Base-by-base conservation (phyloP, 2,113 vertebrate species). In the Machaerirhynchus nigripectus region DNA sequence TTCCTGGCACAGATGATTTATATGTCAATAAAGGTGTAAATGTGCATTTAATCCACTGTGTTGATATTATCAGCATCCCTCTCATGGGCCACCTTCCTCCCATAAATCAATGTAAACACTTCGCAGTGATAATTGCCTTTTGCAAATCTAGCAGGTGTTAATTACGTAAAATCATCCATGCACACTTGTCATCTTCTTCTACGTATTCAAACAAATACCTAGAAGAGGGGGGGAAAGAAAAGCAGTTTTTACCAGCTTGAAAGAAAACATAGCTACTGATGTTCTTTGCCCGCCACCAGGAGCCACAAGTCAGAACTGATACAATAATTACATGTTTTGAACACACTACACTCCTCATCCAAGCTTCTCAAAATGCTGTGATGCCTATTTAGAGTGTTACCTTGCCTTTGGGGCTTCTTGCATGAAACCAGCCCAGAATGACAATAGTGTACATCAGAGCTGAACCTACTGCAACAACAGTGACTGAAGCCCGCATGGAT, bases 21-120 rank as follows among this genome's bases (percentile, higher is more conserved):
- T 98, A 95, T 91, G 97, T 97, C 98, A 98, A 96, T 98, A 98
- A 97, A 98, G 86, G 95, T 95, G 97, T 96, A 97, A 98, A 97
- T 94, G 97, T 98, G 97, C 96, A 98, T 97, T 95, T 97, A 98
- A 98, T 98, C 98, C 98, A 96, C 87, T 47, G 57, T 88, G 95
- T 97, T 95, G 97, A 97, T 96, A 96, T 89, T 96, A 98, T 98
- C 97, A 97, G 97, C 97, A 97, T 98, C 94, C 97, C 98, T 98
- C 96, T 97, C 95, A 78, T 46, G 93, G 95, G 96, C 97, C 96
- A 96, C 93, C 96, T 94, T 97, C 85, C 77, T 96, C 93, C 97
- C 96, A 97, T 98, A 97, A 97, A 98, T 98, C 98, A 98, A 94
- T 94, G 83, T 96, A 97, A 98, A 96, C 47, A 60, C 97, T 96